A percentile compares a stretch with the other conserved stretches of the same genome.
Conservation (phyloP, 2,888 invertebrate species). For the Tenthredo scrophulariae region DNA sequence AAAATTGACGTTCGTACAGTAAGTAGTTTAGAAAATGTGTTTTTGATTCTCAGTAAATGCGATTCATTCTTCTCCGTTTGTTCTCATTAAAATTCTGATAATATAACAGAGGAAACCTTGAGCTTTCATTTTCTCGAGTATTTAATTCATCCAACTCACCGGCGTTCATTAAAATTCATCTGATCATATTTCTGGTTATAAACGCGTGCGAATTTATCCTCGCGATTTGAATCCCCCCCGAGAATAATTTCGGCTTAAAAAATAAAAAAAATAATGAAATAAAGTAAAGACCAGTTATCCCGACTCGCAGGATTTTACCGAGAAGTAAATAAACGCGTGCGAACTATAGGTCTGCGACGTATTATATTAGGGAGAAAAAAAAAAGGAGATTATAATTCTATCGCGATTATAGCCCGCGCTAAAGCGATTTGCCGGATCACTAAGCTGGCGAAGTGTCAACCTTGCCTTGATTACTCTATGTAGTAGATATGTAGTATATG, state of each 20-base stretch:
- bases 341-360: not conserved
- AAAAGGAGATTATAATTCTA: not conserved
- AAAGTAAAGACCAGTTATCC: not conserved
- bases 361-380: not conserved
- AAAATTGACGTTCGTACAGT: too few relatives aligned
- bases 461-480: constrained; percentile 7
- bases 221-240: not conserved
- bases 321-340: not conserved
- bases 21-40: not conserved
- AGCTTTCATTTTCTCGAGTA: not conserved
- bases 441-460: constrained; percentile 16
- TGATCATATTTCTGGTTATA: not conserved
- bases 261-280: not conserved
- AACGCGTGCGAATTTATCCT: not conserved
- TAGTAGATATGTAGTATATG: not conserved
- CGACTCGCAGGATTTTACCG: not conserved
- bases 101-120: not conserved
- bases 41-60: not conserved
- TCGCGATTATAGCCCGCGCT: not conserved
- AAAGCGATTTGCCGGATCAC: not conserved
- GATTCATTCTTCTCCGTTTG: not conserved
- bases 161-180: constrained; percentile 6
- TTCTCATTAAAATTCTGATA: not conserved
- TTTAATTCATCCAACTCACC: not conserved
- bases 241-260: not conserved